Evolutionary conservation across 2,888 invertebrate genomes (phyloP).

Genomic region (Machimus atricapillus): DNA sequence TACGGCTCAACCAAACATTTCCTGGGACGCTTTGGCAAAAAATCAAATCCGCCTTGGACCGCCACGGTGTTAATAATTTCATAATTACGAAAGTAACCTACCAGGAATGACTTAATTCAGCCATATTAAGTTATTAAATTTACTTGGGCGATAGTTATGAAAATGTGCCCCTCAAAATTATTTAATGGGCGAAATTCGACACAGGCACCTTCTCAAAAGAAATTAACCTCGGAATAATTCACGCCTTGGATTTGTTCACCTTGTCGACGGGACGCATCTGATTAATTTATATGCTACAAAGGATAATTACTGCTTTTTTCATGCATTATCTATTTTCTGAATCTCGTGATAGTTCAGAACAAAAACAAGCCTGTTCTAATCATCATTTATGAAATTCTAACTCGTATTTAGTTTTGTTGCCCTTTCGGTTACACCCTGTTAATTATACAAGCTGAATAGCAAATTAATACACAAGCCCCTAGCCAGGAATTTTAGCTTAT

Average conservation of each 20-base stretch:
- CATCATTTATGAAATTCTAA: background rate
- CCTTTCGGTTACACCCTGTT: background rate
- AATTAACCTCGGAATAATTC: background rate
- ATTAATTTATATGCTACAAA: background rate
- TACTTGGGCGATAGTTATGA: background rate
- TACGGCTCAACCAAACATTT: background rate
- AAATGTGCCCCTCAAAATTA: background rate
- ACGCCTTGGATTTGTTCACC: background rate
- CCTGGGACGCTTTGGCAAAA: background rate
- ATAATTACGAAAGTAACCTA: background rate
- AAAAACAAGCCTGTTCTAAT: background rate
- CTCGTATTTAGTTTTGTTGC: background rate
- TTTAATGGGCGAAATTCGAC: background rate
- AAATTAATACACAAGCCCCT: background rate
- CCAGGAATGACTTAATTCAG: background rate
- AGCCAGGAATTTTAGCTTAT: background rate
- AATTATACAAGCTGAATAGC: background rate
- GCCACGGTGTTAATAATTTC: background rate
- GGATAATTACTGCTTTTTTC: background rate
- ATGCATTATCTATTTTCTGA: background rate
- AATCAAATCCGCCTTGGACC: background rate
- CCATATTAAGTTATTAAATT: background rate
- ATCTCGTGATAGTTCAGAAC: background rate
- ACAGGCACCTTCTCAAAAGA: background rate
- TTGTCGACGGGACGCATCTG: background rate